These are phyloP conservation scores for Coenonympha arcania DNA, from an alignment of 2,888 invertebrate genomes.

Conservation along the genomic window DNA sequence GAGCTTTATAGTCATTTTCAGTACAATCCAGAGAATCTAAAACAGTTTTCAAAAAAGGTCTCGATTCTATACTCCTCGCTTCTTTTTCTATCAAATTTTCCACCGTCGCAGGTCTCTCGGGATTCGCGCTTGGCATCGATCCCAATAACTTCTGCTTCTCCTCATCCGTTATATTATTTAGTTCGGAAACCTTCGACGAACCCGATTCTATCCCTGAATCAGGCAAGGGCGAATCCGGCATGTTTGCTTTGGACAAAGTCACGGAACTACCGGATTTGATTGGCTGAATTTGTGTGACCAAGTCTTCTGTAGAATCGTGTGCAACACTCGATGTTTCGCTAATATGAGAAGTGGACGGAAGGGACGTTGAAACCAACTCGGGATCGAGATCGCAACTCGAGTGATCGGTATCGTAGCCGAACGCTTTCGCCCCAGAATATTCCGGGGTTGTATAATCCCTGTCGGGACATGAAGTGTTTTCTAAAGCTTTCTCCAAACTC, in stretches of 20 bases:
- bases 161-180: constrained; percentile 91
- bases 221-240: constrained; percentile 68
- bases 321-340: constrained; percentile 67
- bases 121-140: constrained; percentile 37
- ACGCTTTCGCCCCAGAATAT: constrained; percentile 52
- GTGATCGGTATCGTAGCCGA: constrained; percentile 64
- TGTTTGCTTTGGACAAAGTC: constrained; percentile 44
- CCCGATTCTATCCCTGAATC: constrained; percentile 63
- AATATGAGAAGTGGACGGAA: constrained; percentile 71
- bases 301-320: constrained; percentile 66
- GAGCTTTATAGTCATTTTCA: constrained; percentile 95
- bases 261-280: constrained; percentile 24
- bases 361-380: constrained; percentile 63
- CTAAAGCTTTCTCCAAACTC: constrained; percentile 84
- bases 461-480: constrained; percentile 55
- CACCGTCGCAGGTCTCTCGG: constrained; percentile 40
- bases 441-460: constrained; percentile 67
- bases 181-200: constrained; percentile 60
- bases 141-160: constrained; percentile 83
- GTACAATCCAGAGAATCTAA: constrained; percentile 88
- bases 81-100: constrained; percentile 55
- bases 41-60: constrained; percentile 92
- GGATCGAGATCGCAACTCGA: constrained; percentile 70
- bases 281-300: constrained; percentile 57
- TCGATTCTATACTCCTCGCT: constrained; percentile 68